phyloP scores from a whole-genome alignment of 2,113 vertebrate species.

The Tringa solitaria region DNA sequence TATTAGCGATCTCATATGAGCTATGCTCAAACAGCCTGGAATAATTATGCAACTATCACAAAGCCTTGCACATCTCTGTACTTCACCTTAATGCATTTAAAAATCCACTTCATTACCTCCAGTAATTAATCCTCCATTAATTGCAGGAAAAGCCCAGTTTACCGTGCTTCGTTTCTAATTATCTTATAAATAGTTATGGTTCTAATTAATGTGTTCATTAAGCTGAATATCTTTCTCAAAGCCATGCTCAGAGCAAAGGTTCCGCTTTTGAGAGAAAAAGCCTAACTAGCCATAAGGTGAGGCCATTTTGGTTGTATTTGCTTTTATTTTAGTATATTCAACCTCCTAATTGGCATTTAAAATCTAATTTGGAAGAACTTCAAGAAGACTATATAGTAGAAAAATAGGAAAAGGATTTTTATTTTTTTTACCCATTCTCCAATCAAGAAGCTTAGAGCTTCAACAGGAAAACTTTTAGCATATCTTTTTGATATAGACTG shows the following conservation, averaged over 20 bases:
- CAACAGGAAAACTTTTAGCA: slow-evolving; percentile 75
- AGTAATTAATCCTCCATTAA: slow-evolving; percentile 99
- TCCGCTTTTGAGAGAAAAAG: slow-evolving; percentile 90
- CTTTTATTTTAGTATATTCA: slow-evolving; percentile 99
- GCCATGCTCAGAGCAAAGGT: slow-evolving; percentile 98
- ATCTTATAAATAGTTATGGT: slow-evolving; percentile 99
- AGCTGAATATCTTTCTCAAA: slow-evolving; percentile 99
- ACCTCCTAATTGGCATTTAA: slow-evolving; percentile 99
- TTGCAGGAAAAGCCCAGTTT: slow-evolving; percentile 99
- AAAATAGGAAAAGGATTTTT: slow-evolving; percentile 75
- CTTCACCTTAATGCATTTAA: slow-evolving; percentile 99
- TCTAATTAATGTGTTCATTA: slow-evolving; percentile 99
- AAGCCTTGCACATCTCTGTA: slow-evolving; percentile 98
- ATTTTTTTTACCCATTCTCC: slow-evolving; percentile 38
- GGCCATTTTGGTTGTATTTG: slow-evolving; percentile 95
- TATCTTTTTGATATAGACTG: slow-evolving; percentile 68
- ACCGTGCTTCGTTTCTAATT: slow-evolving; percentile 99
- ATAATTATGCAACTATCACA: slow-evolving; percentile 99
- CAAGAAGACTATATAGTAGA: slow-evolving; percentile 89
- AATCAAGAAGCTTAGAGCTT: slow-evolving; percentile 77
- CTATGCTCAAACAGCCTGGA: slow-evolving; percentile 93
- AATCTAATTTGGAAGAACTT: slow-evolving; percentile 99
- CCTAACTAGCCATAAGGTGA: slow-evolving; percentile 99
- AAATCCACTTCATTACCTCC: slow-evolving; percentile 99
- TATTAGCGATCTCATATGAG: slow-evolving; percentile 92